A percentile compares a stretch with the other conserved stretches of the same genome.
Conservation (phyloP, 2,797 vertebrate genomes). For the Pantherophis vulpinus region DNA sequence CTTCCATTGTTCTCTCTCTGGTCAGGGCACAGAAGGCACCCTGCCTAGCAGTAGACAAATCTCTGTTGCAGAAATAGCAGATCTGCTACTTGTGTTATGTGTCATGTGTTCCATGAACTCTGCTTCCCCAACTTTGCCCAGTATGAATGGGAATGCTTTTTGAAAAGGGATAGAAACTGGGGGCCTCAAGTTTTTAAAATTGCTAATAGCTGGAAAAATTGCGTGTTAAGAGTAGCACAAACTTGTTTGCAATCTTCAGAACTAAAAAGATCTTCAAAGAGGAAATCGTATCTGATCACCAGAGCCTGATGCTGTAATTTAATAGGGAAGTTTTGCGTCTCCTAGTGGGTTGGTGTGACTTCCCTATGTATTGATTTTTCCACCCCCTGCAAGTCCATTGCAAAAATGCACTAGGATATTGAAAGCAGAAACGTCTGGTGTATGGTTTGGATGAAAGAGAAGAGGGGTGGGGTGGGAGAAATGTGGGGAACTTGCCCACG, state of each 20-base stretch:
- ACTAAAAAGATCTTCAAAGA: conserved; percentile 56
- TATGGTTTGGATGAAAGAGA: conserved; percentile 62
- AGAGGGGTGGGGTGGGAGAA: conserved; percentile 36
- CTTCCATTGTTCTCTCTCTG: conserved; percentile 45
- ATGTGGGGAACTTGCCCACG: conserved; percentile 57
- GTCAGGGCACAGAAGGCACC: conserved; percentile 55
- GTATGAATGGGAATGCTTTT: no score
- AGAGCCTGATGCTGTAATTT: conserved; percentile 37
- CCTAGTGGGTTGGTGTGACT: conserved; percentile 41
- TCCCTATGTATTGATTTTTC: conserved; percentile 48
- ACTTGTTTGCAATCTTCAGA: conserved; percentile 49
- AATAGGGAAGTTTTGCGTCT: conserved; percentile 32
- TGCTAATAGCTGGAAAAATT: conserved; percentile 49
- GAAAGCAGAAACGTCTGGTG: conserved; percentile 63
- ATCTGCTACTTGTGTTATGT: conserved; percentile 53
- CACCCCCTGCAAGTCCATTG: conserved; percentile 45
- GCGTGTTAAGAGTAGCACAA: conserved; percentile 54
- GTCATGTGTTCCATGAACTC: neutral
- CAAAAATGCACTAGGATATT: conserved; percentile 55
- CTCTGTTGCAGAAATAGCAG: conserved; percentile 58
- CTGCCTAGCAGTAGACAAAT: conserved; percentile 34
- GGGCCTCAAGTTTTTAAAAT: conserved; percentile 33
- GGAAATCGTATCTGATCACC: conserved; percentile 59
- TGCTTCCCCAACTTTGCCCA: neutral
- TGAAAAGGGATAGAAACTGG: neutral